Evolutionary conservation across 2,888 invertebrate species (phyloP).

Genomic region (Tribolium freemani): DNA sequence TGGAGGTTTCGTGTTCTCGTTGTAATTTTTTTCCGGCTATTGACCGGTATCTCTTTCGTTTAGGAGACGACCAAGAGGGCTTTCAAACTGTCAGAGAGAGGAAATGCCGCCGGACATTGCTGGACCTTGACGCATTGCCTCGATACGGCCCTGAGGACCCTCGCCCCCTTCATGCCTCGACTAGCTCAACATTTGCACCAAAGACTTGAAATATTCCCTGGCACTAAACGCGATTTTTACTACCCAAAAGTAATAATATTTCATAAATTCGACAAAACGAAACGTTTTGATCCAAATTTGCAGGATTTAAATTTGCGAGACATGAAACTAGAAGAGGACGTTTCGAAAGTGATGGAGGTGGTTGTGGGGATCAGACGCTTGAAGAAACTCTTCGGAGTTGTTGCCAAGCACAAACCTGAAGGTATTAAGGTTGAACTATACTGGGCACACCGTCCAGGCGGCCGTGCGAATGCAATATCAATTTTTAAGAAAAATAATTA

Average conservation of each 20-base stretch:
- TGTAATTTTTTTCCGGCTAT: conserved; percentile 24
- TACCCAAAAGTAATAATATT: conserved; percentile 55
- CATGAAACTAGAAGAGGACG: conserved; percentile 58
- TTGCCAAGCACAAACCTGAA: conserved; percentile 61
- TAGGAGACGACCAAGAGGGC: conserved; percentile 91
- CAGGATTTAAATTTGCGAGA: conserved; percentile 51
- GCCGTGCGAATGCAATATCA: too few species aligned
- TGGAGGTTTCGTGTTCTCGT: conserved; percentile 42
- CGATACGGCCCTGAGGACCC: conserved; percentile 86
- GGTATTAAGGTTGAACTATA: conserved; percentile 57
- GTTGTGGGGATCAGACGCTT: conserved; percentile 63
- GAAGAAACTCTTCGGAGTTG: conserved; percentile 64
- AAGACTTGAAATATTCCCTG: conserved; percentile 76
- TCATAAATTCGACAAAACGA: too few species aligned
- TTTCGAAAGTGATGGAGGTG: conserved; percentile 59
- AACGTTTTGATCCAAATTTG: too few species aligned
- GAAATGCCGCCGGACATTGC: conserved; percentile 74
- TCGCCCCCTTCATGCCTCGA: conserved; percentile 98
- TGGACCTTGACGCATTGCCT: conserved; percentile 86
- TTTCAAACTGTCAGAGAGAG: conserved; percentile 72
- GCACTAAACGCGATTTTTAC: conserved; percentile 43
- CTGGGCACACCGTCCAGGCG: too few species aligned
- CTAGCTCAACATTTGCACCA: conserved; percentile 96
- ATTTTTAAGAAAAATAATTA: too few species aligned
- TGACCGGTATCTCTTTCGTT: conserved; percentile 45